Base-by-base conservation (phyloP, 2,797 vertebrate species). In the Pachyuromys duprasi region DNA sequence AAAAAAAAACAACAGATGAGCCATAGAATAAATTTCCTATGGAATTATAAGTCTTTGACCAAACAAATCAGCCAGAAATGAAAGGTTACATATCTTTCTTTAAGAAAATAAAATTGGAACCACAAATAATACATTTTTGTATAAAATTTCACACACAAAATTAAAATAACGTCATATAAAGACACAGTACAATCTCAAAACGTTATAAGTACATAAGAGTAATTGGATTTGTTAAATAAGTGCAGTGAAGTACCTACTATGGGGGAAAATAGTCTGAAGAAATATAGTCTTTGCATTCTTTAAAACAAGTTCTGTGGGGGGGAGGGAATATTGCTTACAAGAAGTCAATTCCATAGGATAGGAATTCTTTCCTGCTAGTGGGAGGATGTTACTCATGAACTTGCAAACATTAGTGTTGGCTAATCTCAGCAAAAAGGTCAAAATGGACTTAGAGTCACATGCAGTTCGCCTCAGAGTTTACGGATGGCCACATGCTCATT, bases 21-120 rank as follows among this genome's bases (percentile, higher is more conserved):
- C 78, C n/a, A 28, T 94, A 95, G 84, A 82, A 87, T 15, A 90
- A 20, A 75, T 93, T 89, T 96, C 63, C 74, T 70, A 69, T 79
- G 78, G 42, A 97, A 93, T 78, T 81, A 0, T 49, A 86, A 84
- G 28, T 92, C 84, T 72, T 53, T 63, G 89, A 67, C 18, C 36
- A 95, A 95, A 80, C 84, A 90, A 92, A 93, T 82, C 33, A 91
- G 70, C 80, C 26, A 86, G 24, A 53, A 95, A 86, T 57, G 33
- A 93, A 97, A 90, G 4, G 28, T 39, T 63, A 31, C 49, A 14
- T 15, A n/a, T 78, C 53, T 90, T 36, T 49, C 28, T 87, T 69
- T 28, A 63, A 62, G 55, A 94, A 72, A 42, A 86, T 78, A 53
- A 78, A 82, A 91, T 8, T 60, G 15, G 18, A 91, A 26, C 53